These are phyloP conservation scores for Steromphala cineraria DNA, from an alignment of 2,888 invertebrate species.

Conservation along the genomic window DNA sequence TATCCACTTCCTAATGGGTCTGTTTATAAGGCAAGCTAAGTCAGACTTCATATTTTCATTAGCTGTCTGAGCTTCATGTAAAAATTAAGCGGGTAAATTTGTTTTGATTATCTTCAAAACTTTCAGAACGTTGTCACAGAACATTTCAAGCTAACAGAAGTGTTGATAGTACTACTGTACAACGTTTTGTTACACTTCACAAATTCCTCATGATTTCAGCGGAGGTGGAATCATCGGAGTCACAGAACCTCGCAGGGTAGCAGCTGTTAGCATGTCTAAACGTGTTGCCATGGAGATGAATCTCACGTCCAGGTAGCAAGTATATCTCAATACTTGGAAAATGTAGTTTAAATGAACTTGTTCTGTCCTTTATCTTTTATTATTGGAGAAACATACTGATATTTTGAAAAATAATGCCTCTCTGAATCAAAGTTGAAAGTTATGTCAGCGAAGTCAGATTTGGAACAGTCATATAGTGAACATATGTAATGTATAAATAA, in stretches of 20 bases:
- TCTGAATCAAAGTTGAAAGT: background rate
- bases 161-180: too few relatives aligned
- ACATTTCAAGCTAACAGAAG: too few relatives aligned
- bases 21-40: too few relatives aligned
- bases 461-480: background rate
- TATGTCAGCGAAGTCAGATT: background rate
- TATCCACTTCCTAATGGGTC: too few relatives aligned
- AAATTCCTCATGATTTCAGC: conserved; percentile 63
- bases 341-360: background rate
- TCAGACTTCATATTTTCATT: too few relatives aligned
- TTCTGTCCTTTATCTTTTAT: background rate
- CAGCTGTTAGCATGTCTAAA: conserved; percentile 96
- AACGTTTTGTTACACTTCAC: too few relatives aligned
- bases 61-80: too few relatives aligned
- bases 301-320: conserved; percentile 76
- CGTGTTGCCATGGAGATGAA: conserved; percentile 94
- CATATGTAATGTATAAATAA: background rate
- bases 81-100: too few relatives aligned
- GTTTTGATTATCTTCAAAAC: too few relatives aligned
- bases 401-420: background rate
- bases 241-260: conserved; percentile 98
- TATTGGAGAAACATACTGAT: background rate
- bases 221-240: conserved; percentile 88
- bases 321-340: background rate
- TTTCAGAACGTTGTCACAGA: too few relatives aligned